Evolutionary conservation across 1,140 invertebrate genomes (phyloP), one percentile per base, ranked within the genome.

Genomic region (Trachymyrmex cornetzi): DNA sequence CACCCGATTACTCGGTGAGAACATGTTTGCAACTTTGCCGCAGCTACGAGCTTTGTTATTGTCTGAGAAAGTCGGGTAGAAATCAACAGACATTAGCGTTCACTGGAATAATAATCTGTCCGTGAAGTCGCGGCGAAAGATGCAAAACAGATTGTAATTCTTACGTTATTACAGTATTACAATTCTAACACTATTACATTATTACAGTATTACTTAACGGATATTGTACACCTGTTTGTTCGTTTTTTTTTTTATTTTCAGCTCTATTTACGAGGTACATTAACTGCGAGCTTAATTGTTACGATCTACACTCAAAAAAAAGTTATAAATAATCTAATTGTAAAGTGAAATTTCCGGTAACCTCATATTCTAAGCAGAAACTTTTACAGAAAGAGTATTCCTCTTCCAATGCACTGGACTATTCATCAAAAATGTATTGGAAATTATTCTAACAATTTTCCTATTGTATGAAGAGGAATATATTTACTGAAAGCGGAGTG

Each of bases 1-100:
- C 77, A 67, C 87, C 57, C 57, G 67, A 57, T 86, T 77, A 61
- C 84, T 81, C 64, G 34, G 27, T 61, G 69, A 87, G 79, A 81
- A 85, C 88, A 44, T 77, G 89, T 90, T 88, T 87, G 88, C 57
- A 82, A 79, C 69, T 90, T 87, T 24, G 48, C 27, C 71, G 48
- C 30, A 57, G 57, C 71, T 66, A 53, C 77, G n/a, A 55, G 74
- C 63, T 87, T 89, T 77, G 77, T 86, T 74, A 87, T 44, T 75
- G 77, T 75, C 85, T 69, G 34, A 48, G 27, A 71, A 82, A 67
- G 82, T 86, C 77, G 71, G 44, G 59, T 38, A 44, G 77, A 86
- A 82, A 71, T 84, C 80, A 84, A 61, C 67, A 61, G 69, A 84
- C 69, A 75, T 84, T 84, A 84, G 57, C 44, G 38, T 22, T 44